Evolutionary conservation across 2,797 vertebrate species (phyloP), one percentile per base, ranked within the genome.

Genomic region (Sebastes hopkinsi): DNA sequence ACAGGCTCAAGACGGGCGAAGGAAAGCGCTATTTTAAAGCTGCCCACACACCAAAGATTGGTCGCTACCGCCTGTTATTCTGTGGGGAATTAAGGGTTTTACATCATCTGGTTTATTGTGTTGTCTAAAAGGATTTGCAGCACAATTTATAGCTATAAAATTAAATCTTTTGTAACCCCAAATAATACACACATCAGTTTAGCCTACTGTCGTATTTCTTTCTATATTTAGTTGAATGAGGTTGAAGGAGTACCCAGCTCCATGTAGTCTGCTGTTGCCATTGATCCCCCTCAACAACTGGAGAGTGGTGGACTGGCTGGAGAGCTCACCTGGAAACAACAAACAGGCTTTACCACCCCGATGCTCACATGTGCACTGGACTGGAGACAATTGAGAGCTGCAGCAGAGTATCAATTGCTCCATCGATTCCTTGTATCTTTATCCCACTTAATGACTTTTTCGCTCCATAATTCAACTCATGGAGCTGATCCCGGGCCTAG

Each of bases 401-500:
- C 65, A 25, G 81, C 62, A 25, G 65, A 83, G 87, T 87, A 92
- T 90, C 92, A 90, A 83, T 89, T 87, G 86, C 88, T 72, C 86
- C 87, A 94, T 95, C 92, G 94, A 95, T 94, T 89, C 67, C 85
- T 83, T 89, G 91, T 88, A 88, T 94, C 90, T 93, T 93, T 85
- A 93, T 92, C 90, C 92, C 73, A 80, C 91, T 88, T 94, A 92
- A 93, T 93, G 91, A 94, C 88, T 90, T 89, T 87, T 77, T 83
- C 34, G 59, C 74, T 87, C 86, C 69, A 92, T 93, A 88, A 92
- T 91, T 92, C 91, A 93, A 83, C 87, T 83, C 85, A 34, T 81
- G 87, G 85, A 88, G 88, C 81, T 81, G 75, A 87, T 84, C 89
- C 66, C 1, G 16, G 86, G 85, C 86, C 78, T 67, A 67, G 78